Evolutionary conservation across 2,113 vertebrate genomes (phyloP).

Genomic region (Micronycteris hirsuta): DNA sequence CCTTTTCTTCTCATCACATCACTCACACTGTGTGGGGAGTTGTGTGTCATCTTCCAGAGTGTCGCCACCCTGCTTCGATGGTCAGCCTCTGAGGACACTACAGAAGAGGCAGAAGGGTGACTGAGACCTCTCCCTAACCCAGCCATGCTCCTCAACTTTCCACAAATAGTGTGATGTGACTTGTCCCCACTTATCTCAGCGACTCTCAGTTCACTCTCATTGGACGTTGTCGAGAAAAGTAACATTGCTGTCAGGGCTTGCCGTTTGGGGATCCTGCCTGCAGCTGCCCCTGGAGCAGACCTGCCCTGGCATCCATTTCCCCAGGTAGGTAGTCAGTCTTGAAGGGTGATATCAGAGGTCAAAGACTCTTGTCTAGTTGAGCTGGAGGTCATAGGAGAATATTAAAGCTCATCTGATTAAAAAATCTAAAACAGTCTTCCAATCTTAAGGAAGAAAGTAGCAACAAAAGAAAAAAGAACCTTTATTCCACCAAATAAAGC

Average conservation of each 20-base stretch:
- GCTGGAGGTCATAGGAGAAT: neutral
- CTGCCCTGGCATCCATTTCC: neutral
- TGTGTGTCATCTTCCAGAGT: neutral
- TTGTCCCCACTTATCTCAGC: neutral
- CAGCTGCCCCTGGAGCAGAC: neutral
- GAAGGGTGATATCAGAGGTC: neutral
- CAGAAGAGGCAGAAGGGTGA: neutral
- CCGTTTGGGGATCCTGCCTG: neutral
- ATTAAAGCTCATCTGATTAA: neutral
- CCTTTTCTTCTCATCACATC: neutral
- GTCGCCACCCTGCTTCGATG: neutral
- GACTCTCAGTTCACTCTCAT: neutral
- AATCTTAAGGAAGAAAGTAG: neutral
- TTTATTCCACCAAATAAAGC: neutral
- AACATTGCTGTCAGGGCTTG: neutral
- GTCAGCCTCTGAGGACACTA: neutral
- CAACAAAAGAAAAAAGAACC: neutral
- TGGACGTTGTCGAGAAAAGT: neutral
- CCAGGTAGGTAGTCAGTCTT: neutral
- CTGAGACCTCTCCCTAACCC: neutral
- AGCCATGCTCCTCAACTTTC: neutral
- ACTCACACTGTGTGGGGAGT: neutral
- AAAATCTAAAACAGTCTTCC: neutral
- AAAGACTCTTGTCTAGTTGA: neutral
- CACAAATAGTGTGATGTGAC: neutral